Conservation (phyloP, 2,797 vertebrate genomes). For the Salarias fasciatus region DNA sequence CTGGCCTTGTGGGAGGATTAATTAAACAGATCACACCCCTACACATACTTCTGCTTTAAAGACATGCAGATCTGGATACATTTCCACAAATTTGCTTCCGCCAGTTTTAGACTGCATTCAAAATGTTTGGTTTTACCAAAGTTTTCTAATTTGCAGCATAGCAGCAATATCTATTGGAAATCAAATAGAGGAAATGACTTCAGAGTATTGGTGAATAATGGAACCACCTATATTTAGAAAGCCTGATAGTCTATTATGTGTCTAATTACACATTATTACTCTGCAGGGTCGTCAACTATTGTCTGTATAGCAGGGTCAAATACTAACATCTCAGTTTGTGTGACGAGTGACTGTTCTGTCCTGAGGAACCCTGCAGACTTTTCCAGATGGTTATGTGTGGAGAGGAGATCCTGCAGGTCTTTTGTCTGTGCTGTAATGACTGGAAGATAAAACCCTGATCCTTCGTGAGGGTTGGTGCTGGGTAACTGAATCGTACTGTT, state of each 20-base stretch:
- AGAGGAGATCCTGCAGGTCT: conserved; percentile 14
- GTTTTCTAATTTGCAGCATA: neutral
- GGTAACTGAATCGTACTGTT: conserved; percentile 37
- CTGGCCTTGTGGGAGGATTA: neutral
- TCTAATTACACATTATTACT: neutral
- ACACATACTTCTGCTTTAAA: neutral
- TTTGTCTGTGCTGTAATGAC: conserved; percentile 6
- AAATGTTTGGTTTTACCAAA: too few relatives aligned
- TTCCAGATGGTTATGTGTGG: neutral
- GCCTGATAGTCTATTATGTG: neutral
- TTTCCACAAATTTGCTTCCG: too few relatives aligned
- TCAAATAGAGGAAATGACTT: too few relatives aligned
- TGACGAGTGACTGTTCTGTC: neutral
- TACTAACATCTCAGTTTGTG: neutral
- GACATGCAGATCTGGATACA: neutral
- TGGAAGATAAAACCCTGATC: conserved; percentile 8
- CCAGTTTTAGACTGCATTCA: too few relatives aligned
- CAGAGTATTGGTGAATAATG: too few relatives aligned
- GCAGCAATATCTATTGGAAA: too few relatives aligned
- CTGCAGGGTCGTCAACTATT: neutral
- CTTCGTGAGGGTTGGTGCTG: conserved; percentile 5
- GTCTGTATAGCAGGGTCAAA: neutral
- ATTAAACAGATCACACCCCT: neutral
- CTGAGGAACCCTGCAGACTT: neutral
- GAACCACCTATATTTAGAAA: neutral